A percentile compares a stretch with the other conserved stretches of the same genome.
These are phyloP conservation scores for Nanorana parkeri DNA, from an alignment of 2,113 vertebrate species.

Conservation along the genomic window DNA sequence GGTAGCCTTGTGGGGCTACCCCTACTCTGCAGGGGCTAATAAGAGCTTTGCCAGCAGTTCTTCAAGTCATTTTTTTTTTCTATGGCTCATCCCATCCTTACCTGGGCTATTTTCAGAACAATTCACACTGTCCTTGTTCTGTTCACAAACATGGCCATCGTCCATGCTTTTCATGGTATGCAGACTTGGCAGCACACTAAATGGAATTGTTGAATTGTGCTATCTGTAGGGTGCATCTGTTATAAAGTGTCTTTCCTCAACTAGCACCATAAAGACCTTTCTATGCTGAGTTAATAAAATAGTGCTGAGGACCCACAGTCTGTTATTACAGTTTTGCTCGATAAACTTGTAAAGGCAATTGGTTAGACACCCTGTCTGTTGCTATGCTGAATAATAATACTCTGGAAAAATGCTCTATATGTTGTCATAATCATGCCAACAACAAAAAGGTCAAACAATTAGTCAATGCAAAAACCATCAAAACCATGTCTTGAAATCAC, in stretches of 20 bases:
- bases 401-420: too few species aligned
- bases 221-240: constrained; percentile 76
- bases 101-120: constrained; percentile 56
- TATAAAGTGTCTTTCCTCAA: constrained; percentile 75
- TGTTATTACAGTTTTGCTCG: neutral
- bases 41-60: too few species aligned
- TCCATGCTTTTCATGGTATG: constrained; percentile 61
- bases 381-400: too few species aligned
- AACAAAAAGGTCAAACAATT: too few species aligned
- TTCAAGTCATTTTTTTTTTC: neutral
- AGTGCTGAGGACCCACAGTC: constrained; percentile 64
- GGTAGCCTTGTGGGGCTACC: too few species aligned
- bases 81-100: neutral
- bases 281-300: constrained; percentile 68
- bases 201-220: constrained; percentile 67
- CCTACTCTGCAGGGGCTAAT: too few species aligned
- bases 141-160: constrained; percentile 34
- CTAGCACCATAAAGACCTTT: constrained; percentile 78
- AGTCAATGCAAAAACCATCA: too few species aligned
- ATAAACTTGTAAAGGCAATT: too few species aligned
- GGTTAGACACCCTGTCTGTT: too few species aligned
- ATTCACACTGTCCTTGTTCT: constrained; percentile 43
- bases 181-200: constrained; percentile 68
- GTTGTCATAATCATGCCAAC: too few species aligned
- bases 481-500: too few species aligned